Conservation (phyloP, 2,888 invertebrate genomes). For the Orthosia gothica region DNA sequence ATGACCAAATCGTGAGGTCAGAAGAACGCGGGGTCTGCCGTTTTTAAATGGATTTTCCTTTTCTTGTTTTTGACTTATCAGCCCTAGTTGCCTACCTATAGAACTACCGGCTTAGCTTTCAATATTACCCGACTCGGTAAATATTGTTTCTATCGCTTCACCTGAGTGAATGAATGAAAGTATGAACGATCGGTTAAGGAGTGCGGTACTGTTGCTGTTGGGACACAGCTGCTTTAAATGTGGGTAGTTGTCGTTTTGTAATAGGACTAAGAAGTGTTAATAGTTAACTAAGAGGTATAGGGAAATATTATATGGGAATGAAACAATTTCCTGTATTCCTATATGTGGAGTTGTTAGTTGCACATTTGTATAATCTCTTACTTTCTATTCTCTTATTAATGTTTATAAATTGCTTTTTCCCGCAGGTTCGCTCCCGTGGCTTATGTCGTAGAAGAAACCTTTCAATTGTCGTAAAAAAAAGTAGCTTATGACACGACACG, state of each 20-base stretch:
- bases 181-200: slow-evolving; percentile 47
- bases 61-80: background rate
- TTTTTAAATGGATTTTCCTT: background rate
- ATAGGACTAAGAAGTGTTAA: slow-evolving; percentile 34
- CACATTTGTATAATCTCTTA: background rate
- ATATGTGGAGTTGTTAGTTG: background rate
- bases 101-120: slow-evolving; percentile 49
- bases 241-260: slow-evolving; percentile 56
- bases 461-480: no score
- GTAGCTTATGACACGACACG: no score
- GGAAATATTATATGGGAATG: slow-evolving; percentile 18
- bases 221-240: slow-evolving; percentile 28
- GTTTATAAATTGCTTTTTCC: no score
- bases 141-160: slow-evolving; percentile 60
- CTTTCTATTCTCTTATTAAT: no score
- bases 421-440: no score
- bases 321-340: background rate
- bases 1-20: no score
- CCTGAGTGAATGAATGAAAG: slow-evolving; percentile 56
- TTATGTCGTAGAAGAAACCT: no score
- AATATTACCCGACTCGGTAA: slow-evolving; percentile 54
- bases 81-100: slow-evolving; percentile 35
- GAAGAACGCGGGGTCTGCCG: no score
- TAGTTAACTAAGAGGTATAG: slow-evolving; percentile 26
- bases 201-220: slow-evolving; percentile 43